A percentile compares a stretch with the other conserved stretches of the same genome.
Conservation (phyloP, 2,888 invertebrate genomes). For the Stenodera caucasica region DNA sequence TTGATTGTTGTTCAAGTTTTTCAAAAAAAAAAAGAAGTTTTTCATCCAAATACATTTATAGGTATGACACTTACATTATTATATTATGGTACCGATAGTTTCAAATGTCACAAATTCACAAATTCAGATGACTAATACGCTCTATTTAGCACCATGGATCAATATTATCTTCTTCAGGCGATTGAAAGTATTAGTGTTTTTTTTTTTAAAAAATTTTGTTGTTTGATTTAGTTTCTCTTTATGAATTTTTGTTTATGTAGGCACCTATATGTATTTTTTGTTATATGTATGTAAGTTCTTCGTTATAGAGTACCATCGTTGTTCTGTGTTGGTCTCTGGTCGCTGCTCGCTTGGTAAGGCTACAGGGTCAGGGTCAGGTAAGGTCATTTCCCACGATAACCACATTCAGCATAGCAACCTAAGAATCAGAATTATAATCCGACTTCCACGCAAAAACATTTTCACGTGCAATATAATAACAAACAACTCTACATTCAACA, state of each 20-base stretch:
- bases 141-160: conserved; percentile 11
- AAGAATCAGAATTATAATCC: conserved; percentile 49
- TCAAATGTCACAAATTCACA: conserved; percentile 27
- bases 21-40: conserved; percentile 12
- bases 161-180: too few species aligned
- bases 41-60: not conserved
- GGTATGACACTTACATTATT: conserved; percentile 37
- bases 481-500: not conserved
- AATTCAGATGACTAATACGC: conserved; percentile 17
- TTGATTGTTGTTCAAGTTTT: conserved; percentile 54
- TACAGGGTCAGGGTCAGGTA: conserved; percentile 58
- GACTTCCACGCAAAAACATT: conserved; percentile 42
- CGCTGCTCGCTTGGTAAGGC: conserved; percentile 38
- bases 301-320: conserved; percentile 31
- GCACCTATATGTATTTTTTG: not conserved
- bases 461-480: conserved; percentile 14
- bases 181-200: too few species aligned
- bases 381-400: conserved; percentile 59
- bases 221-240: not conserved
- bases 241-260: too few species aligned
- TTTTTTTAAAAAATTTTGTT: too few species aligned
- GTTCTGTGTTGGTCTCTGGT: conserved; percentile 36
- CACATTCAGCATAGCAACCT: conserved; percentile 55
- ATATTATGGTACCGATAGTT: conserved; percentile 22
- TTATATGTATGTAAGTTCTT: conserved; percentile 20